A percentile compares a stretch with the other conserved stretches of the same genome.
Conservation (phyloP, 2,113 vertebrate species). For the Petrocephalus zakoni region DNA sequence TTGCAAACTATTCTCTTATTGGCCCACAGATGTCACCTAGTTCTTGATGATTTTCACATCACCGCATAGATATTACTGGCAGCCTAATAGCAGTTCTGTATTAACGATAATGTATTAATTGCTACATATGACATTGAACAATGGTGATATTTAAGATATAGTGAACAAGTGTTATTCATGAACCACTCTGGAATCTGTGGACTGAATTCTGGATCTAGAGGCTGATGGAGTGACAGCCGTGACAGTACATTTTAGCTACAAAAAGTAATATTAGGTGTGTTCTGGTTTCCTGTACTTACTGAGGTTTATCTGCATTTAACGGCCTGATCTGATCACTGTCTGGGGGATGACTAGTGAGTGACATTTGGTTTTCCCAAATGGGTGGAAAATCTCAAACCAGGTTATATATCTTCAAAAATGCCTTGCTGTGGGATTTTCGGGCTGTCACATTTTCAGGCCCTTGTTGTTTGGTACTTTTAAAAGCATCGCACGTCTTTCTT, state of each 20-base stretch:
- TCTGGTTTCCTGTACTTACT: background rate
- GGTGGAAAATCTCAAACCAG: background rate
- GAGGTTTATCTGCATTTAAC: background rate
- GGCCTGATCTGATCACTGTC: background rate
- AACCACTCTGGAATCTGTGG: background rate
- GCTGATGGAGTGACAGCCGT: background rate
- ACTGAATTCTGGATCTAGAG: background rate
- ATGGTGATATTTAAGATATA: background rate
- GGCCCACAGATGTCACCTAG: background rate
- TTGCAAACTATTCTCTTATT: background rate
- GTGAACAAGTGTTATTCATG: background rate
- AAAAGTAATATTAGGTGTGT: background rate
- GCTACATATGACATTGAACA: background rate
- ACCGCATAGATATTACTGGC: background rate
- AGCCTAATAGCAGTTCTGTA: background rate
- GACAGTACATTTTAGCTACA: background rate
- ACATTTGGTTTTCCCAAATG: background rate
- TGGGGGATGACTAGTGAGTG: background rate
- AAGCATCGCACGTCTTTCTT: background rate
- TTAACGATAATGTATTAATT: background rate
- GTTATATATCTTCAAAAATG: background rate
- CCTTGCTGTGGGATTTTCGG: background rate
- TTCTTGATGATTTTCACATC: background rate
- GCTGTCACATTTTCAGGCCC: background rate
- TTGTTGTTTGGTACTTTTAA: background rate